Conservation (phyloP, 2,797 vertebrate species). For the Arctocebus calabarensis region DNA sequence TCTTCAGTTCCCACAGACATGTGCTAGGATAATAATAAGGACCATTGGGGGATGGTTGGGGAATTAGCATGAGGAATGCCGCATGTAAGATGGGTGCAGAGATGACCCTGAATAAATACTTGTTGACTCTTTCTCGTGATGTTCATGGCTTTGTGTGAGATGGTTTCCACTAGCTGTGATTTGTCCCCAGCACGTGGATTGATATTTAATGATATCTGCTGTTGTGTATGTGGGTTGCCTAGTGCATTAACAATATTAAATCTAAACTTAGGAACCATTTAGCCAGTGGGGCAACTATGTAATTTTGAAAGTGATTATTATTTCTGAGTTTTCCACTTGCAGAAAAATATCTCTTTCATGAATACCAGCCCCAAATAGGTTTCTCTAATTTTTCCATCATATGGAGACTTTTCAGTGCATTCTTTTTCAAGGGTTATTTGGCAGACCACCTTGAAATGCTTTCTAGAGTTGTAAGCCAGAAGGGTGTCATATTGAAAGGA, state of each 20-base stretch:
- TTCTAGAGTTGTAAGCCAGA: constrained; percentile 17
- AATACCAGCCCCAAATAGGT: not conserved
- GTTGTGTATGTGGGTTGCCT: not conserved
- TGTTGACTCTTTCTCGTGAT: not conserved
- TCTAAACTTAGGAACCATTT: not conserved
- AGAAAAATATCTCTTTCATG: not conserved
- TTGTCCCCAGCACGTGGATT: not conserved
- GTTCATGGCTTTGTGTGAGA: not conserved
- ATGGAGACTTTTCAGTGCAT: not conserved
- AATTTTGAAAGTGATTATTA: constrained; percentile 2
- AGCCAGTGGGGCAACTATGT: not conserved
- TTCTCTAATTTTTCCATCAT: not conserved
- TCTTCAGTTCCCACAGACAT: accelerated
- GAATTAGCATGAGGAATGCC: not conserved
- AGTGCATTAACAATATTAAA: not conserved
- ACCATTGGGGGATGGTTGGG: not conserved
- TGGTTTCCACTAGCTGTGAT: not conserved
- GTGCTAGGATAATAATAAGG: not conserved
- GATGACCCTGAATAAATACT: not conserved
- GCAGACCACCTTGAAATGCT: constrained; percentile 12
- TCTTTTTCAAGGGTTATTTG: not conserved
- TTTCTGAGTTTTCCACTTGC: not conserved
- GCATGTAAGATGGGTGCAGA: too few relatives aligned
- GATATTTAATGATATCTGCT: constrained; percentile 9
- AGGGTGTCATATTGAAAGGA: not conserved